Base-by-base conservation (phyloP, 2,888 invertebrate genomes). In the Mythimna ferrago region DNA sequence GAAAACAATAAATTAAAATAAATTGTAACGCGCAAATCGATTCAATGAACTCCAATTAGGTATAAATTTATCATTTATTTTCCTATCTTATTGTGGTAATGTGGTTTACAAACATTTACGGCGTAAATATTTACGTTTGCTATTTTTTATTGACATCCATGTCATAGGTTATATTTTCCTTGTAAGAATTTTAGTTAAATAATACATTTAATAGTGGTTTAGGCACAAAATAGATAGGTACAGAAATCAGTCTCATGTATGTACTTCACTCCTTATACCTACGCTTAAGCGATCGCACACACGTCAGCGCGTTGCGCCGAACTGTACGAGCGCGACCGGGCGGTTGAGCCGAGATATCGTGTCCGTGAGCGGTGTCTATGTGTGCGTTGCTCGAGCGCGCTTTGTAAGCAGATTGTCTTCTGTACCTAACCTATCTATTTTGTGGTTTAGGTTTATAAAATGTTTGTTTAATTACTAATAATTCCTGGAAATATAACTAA, bases 1-100 rank as follows among this genome's bases (percentile, higher is more conserved):
- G 84, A 86, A 86, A 84, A 69, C 65, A 65, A 48, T 60, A 69
- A 66, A 65, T 48, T 58, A 19, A 58, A 62, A 32, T 38, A 4
- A 35, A 78, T 35, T 61, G 51, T 78, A 61, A 68, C 54, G 66
- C 79, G 78, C 66, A 85, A 38, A 74, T 66, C 41, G 66, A 57
- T 86, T 83, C 85, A 86, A 76, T 85, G 83, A 80, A 81, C 57
- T 78, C 3, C 21, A 69, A 73, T 65, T 56, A 76, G 26, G 66
- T 85, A 63, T 76, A 60, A n/a, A 57, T 57, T 26, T 78, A 71
- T 78, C 26, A 65, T 61, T 51, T 53, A 61, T 32, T 60, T 75
- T 70, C 66, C 57, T 83, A 73, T n/a, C 54, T 56, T 54, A 14
- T 62, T 86, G 84, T 48, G 86, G 84, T 79, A n/a, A 65, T 73